These are phyloP conservation scores for Eumerus sabulonum DNA, from an alignment of 2,888 invertebrate genomes.

Conservation along the genomic window DNA sequence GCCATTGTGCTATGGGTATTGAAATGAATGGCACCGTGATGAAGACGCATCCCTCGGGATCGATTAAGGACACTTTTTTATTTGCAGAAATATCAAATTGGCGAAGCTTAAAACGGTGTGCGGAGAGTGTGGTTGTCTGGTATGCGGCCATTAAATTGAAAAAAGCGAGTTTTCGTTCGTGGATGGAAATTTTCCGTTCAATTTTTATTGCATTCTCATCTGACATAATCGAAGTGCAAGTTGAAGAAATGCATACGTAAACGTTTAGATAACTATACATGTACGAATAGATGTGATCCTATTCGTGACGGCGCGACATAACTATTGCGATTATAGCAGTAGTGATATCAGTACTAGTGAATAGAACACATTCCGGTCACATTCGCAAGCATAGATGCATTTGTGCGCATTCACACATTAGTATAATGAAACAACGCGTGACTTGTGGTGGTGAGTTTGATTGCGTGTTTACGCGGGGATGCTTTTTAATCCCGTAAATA, in stretches of 20 bases:
- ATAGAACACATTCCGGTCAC: constrained; percentile 10
- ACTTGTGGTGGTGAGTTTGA: background rate
- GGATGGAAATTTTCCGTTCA: constrained; percentile 38
- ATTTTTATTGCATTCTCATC: constrained; percentile 59
- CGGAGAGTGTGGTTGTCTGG: constrained; percentile 18
- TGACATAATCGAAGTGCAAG: constrained; percentile 47
- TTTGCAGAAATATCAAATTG: too few relatives aligned
- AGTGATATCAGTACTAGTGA: background rate
- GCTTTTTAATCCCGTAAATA: constrained; percentile 20
- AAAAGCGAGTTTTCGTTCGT: constrained; percentile 43
- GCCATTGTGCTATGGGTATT: too few relatives aligned
- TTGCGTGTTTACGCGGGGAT: background rate
- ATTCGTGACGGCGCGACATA: background rate
- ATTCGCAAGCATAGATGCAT: too few relatives aligned
- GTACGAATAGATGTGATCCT: too few relatives aligned
- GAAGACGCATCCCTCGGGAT: too few relatives aligned
- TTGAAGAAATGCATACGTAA: constrained; percentile 38
- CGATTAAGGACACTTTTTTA: too few relatives aligned
- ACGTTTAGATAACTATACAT: background rate
- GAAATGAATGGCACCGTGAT: constrained; percentile 1
- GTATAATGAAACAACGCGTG: background rate
- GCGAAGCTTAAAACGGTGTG: too few relatives aligned
- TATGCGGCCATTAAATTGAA: constrained; percentile 40
- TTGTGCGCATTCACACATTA: background rate
- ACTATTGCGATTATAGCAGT: too few relatives aligned